Conservation (phyloP, 2,113 vertebrate species). For the Fregetta grallaria region DNA sequence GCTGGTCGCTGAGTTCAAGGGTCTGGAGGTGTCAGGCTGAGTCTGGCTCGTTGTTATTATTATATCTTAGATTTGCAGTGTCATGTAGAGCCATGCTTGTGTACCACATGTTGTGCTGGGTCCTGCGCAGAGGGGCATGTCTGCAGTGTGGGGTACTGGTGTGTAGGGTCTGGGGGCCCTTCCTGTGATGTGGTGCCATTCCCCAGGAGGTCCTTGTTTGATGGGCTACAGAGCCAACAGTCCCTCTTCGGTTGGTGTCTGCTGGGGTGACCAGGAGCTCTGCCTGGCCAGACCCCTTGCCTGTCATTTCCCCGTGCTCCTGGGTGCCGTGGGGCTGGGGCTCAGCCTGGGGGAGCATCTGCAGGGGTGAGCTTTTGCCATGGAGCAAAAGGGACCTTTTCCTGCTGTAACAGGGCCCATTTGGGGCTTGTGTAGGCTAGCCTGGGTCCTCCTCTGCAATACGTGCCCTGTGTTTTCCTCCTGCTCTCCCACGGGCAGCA, state of each 20-base stretch:
- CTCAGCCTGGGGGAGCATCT: background rate
- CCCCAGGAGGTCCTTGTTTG: background rate
- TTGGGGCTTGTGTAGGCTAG: background rate
- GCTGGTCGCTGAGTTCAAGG: background rate
- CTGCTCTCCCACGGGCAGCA: background rate
- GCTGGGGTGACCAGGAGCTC: background rate
- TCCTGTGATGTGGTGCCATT: background rate
- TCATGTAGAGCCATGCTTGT: background rate
- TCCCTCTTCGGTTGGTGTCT: background rate
- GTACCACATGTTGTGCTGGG: background rate
- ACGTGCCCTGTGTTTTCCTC: background rate
- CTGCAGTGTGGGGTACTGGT: rapidly evolving
- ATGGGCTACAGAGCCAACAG: background rate
- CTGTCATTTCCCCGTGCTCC: background rate
- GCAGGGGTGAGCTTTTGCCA: background rate
- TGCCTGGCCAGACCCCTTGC: background rate
- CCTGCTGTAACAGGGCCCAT: background rate
- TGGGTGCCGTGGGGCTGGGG: background rate
- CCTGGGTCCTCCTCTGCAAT: background rate
- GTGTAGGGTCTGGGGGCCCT: background rate
- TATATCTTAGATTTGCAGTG: background rate
- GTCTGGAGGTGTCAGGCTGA: background rate
- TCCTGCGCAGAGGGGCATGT: background rate
- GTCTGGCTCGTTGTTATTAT: background rate
- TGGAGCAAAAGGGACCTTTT: background rate